Evolutionary conservation across 2,888 invertebrate species (phyloP).

Genomic region (Leptinotarsa rubiginosa): DNA sequence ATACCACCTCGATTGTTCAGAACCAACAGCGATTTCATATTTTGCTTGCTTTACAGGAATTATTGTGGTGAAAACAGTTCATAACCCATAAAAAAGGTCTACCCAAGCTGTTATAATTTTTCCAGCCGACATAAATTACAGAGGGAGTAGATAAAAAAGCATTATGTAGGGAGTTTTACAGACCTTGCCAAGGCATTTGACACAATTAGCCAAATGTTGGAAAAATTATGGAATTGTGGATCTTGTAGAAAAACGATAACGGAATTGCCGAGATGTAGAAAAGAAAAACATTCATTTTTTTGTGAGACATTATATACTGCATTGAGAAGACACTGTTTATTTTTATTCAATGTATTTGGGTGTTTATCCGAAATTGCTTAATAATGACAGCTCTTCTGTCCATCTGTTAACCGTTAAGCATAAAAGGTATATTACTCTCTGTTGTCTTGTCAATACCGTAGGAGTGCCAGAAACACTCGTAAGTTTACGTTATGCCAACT

Average conservation of each 20-base stretch:
- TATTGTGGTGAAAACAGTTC: slow-evolving; percentile 20
- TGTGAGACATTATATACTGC: neutral
- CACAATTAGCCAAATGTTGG: slow-evolving; percentile 22
- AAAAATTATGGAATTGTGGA: slow-evolving; percentile 19
- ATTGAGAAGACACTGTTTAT: neutral
- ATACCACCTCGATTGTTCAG: neutral
- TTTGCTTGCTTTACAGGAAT: slow-evolving; percentile 2
- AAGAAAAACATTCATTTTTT: neutral
- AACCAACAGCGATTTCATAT: neutral
- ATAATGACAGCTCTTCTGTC: too few relatives aligned
- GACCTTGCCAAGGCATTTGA: slow-evolving; percentile 18
- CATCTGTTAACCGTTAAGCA: too few relatives aligned
- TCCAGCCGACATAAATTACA: slow-evolving; percentile 19
- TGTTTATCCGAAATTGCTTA: too few relatives aligned
- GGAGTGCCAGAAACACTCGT: too few relatives aligned
- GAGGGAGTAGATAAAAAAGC: slow-evolving; percentile 19
- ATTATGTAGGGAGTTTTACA: slow-evolving; percentile 19
- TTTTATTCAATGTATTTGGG: too few relatives aligned
- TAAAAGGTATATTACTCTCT: too few relatives aligned
- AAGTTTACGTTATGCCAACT: too few relatives aligned
- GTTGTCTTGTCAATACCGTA: too few relatives aligned
- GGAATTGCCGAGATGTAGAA: slow-evolving; percentile 2
- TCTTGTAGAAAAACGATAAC: slow-evolving; percentile 20
- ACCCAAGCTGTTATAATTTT: slow-evolving; percentile 21
- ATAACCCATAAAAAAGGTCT: slow-evolving; percentile 20